Base-by-base conservation (phyloP, 2,888 invertebrate genomes). In the Gastrophysa polygoni region DNA sequence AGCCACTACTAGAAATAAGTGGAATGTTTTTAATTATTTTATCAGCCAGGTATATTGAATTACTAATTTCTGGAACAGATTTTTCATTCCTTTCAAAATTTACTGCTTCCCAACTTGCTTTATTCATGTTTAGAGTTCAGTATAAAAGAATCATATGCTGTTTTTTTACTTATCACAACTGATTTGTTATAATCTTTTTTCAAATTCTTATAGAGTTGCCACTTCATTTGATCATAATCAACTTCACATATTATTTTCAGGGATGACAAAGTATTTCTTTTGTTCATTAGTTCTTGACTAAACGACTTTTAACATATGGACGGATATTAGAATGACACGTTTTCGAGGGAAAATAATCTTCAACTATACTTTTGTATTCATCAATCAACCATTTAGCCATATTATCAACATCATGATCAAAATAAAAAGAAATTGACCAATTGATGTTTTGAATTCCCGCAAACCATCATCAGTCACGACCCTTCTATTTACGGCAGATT, bases 11-110 rank as follows among this genome's bases (percentile, higher is more conserved):
- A 1, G 43, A 54, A 14, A 38, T 44, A 50, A 59, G 18, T 59
- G 29, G 17, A 59, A 44, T 51, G 51, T 46, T 44, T 32, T 38
- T 54, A 5, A 54, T 54, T 18, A 54, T 54, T 38, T 54, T 54
- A 43, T 38, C 43, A 21, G 54, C 54, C 20, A 14, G 54, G 7
- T 24, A 5, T 7, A 24, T 24, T 24, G 24, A 24, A 24, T 24
- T 24, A 24, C 24, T n/a, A n/a, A 24, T 24, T 24, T 44, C 10
- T 44, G 44, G 32, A 32, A 32, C 32, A 32, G 8, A 32, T 32
- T 32, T 32, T 32, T 32, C 11, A 32, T 7, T 32, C 32, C 32
- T 32, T 32, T 32, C 32, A 32, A 10, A 32, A 32, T 32, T 10
- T 32, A 32, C 32, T 32, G 11, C 32, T 11, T 32, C 32, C 32